A percentile compares a stretch with the other conserved stretches of the same genome.
Conservation (phyloP, 2,113 vertebrate species). For the Ia io region DNA sequence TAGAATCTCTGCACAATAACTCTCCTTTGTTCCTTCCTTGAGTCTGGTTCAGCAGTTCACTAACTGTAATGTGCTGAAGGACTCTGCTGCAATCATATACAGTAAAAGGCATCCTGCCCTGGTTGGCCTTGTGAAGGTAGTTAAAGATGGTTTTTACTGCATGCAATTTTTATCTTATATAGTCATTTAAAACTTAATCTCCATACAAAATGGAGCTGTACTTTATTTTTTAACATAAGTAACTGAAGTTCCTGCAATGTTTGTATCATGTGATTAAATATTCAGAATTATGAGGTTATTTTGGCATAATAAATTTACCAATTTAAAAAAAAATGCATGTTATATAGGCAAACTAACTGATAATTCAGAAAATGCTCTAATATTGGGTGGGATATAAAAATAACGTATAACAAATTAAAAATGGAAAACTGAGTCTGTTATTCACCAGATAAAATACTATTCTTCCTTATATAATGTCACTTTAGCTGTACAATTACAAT, state of each 20-base stretch:
- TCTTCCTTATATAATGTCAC: background rate
- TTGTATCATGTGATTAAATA: background rate
- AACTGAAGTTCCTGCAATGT: background rate
- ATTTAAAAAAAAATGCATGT: background rate
- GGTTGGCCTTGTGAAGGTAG: background rate
- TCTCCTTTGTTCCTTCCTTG: background rate
- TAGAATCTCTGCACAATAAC: background rate
- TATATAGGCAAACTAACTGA: background rate
- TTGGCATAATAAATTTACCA: background rate
- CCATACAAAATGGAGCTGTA: background rate
- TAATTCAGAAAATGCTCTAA: background rate
- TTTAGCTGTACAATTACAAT: background rate
- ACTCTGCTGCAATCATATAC: fast-evolving
- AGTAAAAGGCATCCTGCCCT: too few relatives aligned
- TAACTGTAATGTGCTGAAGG: background rate
- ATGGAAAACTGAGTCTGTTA: background rate
- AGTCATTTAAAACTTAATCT: background rate
- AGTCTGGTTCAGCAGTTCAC: background rate
- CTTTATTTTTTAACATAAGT: background rate
- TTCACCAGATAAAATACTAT: background rate
- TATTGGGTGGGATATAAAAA: background rate
- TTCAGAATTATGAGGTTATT: background rate
- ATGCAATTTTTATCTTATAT: background rate
- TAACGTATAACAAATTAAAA: background rate
- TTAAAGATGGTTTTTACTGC: background rate